These are phyloP conservation scores for Sebastes kiyomatsui DNA, from an alignment of 2,797 vertebrate species.

Conservation along the genomic window DNA sequence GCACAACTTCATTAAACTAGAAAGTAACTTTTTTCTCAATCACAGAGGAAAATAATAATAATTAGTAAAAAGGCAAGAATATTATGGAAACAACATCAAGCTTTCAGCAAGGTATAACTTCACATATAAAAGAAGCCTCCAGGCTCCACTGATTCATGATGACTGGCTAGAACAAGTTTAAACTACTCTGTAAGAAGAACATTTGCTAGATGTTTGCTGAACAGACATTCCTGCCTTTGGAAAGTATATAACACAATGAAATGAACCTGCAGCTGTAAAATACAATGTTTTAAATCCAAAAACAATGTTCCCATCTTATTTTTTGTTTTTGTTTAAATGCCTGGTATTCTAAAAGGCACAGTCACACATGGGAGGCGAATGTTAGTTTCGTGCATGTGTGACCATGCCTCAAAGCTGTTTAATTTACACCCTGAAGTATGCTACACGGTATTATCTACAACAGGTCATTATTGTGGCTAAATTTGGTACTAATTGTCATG, in stretches of 20 bases:
- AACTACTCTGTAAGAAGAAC: slow-evolving; percentile 48
- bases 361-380: too few species aligned
- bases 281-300: background rate
- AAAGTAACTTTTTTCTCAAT: background rate
- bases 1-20: background rate
- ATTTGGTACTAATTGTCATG: slow-evolving; percentile 38
- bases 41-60: background rate
- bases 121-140: slow-evolving; percentile 33
- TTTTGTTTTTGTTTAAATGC: background rate
- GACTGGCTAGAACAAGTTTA: slow-evolving; percentile 66
- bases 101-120: slow-evolving; percentile 5
- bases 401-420: background rate
- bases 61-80: background rate
- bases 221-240: slow-evolving; percentile 47
- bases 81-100: background rate
- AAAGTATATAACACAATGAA: background rate
- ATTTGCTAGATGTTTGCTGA: slow-evolving; percentile 21
- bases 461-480: slow-evolving; percentile 31
- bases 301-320: background rate
- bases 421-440: background rate
- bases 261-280: slow-evolving; percentile 14
- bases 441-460: background rate
- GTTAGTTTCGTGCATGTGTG: too few species aligned
- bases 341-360: background rate
- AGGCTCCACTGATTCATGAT: slow-evolving; percentile 38